phyloP scores from a whole-genome alignment of 1,140 invertebrate species.

The Atta colombica region DNA sequence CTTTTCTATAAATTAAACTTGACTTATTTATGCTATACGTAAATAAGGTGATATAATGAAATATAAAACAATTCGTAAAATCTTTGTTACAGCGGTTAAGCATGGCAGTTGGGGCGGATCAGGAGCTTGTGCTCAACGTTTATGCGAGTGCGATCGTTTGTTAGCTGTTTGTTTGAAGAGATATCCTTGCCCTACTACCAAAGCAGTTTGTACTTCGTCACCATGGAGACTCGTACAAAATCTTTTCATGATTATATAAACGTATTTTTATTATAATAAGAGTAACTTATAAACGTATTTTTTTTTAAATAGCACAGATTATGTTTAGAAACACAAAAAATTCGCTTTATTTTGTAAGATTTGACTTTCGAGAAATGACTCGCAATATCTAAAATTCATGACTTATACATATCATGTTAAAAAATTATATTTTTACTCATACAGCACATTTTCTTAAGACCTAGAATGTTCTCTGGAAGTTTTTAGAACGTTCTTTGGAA shows the following conservation, averaged over 20 bases:
- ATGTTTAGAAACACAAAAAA: not conserved
- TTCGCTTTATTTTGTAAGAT: not conserved
- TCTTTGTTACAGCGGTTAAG: conserved; percentile 87
- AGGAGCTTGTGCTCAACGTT: conserved; percentile 90
- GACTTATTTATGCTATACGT: not conserved
- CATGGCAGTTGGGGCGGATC: conserved; percentile 89
- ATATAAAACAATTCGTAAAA: not conserved
- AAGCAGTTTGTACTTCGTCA: conserved; percentile 91
- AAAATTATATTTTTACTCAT: no score
- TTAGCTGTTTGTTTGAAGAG: conserved; percentile 92
- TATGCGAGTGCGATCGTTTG: conserved; percentile 94
- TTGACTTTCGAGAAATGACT: not conserved
- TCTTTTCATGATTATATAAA: conserved; percentile 87
- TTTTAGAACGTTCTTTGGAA: no score
- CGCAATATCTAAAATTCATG: no score
- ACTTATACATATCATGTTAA: not conserved
- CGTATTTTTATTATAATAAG: no score
- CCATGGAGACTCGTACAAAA: conserved; percentile 92
- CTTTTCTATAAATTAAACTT: not conserved
- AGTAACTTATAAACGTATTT: no score
- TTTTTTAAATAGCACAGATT: not conserved
- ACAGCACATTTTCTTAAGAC: no score
- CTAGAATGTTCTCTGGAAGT: no score
- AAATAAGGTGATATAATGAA: not conserved
- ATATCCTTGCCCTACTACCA: conserved; percentile 91